A percentile compares a stretch with the other conserved stretches of the same genome.
Conservation (phyloP, 2,888 invertebrate species). For the Marasmarcha lunaedactyla region DNA sequence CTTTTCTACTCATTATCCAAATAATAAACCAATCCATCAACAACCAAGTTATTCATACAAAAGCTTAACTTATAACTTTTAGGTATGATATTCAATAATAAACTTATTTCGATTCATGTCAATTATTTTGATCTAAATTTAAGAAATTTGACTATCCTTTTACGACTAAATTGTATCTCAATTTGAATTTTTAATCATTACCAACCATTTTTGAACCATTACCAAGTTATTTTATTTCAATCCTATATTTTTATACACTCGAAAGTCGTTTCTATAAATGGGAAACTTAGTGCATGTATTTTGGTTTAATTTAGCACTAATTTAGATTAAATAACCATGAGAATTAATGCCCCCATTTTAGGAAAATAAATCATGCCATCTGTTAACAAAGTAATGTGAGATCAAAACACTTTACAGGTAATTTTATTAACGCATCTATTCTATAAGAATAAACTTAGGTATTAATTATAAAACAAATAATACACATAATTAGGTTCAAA, state of each 20-base stretch:
- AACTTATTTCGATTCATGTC: constrained; percentile 43
- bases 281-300: background rate
- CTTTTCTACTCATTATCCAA: constrained; percentile 53
- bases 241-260: too few relatives aligned
- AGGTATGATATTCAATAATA: constrained; percentile 38
- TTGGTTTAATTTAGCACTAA: background rate
- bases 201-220: too few relatives aligned
- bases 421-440: too few relatives aligned
- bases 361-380: background rate
- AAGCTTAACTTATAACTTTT: constrained; percentile 15
- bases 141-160: too few relatives aligned
- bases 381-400: background rate
- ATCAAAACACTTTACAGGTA: background rate
- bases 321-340: background rate
- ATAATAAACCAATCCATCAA: constrained; percentile 39
- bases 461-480: too few relatives aligned
- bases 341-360: constrained; percentile 1
- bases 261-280: too few relatives aligned
- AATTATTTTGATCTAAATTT: too few relatives aligned
- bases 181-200: too few relatives aligned
- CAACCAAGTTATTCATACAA: constrained; percentile 53
- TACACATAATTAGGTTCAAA: too few relatives aligned
- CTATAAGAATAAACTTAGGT: too few relatives aligned
- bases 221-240: too few relatives aligned
- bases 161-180: too few relatives aligned